Evolutionary conservation across 1,140 invertebrate genomes (phyloP), one percentile per base, ranked within the genome.

Genomic region (Drosophila varians): DNA sequence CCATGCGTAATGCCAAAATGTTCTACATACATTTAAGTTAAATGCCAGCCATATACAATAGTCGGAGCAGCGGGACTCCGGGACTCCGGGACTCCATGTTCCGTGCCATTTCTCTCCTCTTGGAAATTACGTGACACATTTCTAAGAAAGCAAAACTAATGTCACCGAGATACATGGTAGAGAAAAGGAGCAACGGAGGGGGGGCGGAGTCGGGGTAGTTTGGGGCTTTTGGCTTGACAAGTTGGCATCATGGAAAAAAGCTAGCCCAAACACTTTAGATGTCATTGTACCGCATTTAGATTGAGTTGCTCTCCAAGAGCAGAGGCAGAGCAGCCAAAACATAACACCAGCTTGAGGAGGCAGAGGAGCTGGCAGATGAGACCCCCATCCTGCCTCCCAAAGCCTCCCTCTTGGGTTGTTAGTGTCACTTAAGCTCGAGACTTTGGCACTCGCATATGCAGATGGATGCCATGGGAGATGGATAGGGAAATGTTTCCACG

Each of bases 201-300:
- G 12, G 6, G 1, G 14, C 1, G n/a, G 23, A 8, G 7, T 3
- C 25, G 7, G 26, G 64, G 31, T 51, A 36, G 28, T 43, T 61
- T 52, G 25, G 53, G 51, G 51, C 55, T 12, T 31, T 31, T 8
- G 26, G 64, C 64, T 68, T 68, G 64, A 68, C 61, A 68, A 68
- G 64, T 68, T 68, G 75, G 52, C 47, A 52, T 56, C 51, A 61
- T 68, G 75, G 56, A 73, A 60, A 73, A 77, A 73, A 55, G 74
- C 57, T 61, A 75, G 74, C 72, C 72, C 73, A 77, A 86, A 87
- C 82, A 86, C 82, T 86, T 86, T 82, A 86, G 77, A 86, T 86
- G 82, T 86, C 82, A 86, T 86, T 86, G 82, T 86, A 86, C 82
- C 82, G 82, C 82, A 86, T 86, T 86, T 87, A 87, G 82, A 86